Evolutionary conservation across 30 jellyfish, hydroid and myxozoan genomes (phyloP).

Genomic region (Phacellophora camtschatica): DNA sequence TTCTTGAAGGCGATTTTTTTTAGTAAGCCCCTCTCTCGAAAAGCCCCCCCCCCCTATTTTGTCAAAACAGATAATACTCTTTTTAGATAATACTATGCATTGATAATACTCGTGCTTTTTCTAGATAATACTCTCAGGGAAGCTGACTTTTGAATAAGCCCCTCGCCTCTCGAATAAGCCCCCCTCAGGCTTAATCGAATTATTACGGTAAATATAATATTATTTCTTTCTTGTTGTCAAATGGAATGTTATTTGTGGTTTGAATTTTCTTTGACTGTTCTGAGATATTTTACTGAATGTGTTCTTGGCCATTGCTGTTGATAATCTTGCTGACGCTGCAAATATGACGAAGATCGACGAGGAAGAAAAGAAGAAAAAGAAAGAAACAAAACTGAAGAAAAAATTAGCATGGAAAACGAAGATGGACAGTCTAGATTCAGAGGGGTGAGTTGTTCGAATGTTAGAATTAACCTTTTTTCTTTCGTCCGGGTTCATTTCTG

Average conservation of each 20-base stretch:
- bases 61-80: too few relatives aligned
- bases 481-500: too few relatives aligned
- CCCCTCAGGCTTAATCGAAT: too few relatives aligned
- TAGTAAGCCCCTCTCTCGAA: too few relatives aligned
- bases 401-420: slow-evolving; percentile 58
- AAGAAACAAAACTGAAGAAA: slow-evolving; percentile 76
- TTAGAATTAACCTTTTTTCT: background rate
- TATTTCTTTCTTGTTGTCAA: background rate
- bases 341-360: slow-evolving; percentile 94
- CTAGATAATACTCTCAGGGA: too few relatives aligned
- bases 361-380: slow-evolving; percentile 83
- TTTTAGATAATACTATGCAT: too few relatives aligned
- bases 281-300: slow-evolving; percentile 92
- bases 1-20: too few relatives aligned
- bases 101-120: too few relatives aligned
- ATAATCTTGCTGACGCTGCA: slow-evolving; percentile 97
- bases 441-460: slow-evolving; percentile 33
- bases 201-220: too few relatives aligned
- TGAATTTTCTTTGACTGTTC: slow-evolving; percentile 3
- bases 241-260: background rate
- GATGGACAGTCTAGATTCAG: slow-evolving; percentile 73
- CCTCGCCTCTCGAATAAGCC: too few relatives aligned
- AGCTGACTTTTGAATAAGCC: too few relatives aligned
- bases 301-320: slow-evolving; percentile 99
- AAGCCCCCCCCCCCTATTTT: too few relatives aligned